Evolutionary conservation across 1,140 invertebrate genomes (phyloP), one percentile per base, ranked within the genome.

Genomic region (Amphibalanus amphitrite): DNA sequence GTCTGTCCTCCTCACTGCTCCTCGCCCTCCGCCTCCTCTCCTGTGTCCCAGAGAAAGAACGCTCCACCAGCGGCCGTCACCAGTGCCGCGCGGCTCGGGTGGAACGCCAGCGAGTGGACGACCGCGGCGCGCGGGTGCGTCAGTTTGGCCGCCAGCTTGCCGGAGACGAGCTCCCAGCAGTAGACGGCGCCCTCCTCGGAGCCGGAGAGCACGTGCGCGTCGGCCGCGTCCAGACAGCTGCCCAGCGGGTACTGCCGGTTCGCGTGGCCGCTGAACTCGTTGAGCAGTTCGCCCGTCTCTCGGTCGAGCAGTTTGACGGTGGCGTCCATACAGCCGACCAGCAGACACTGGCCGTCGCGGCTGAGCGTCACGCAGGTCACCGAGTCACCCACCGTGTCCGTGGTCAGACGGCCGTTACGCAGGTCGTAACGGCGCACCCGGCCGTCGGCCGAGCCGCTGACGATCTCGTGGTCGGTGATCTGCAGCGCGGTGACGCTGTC

Each of bases 371-470:
- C 85, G 77, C 85, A 89, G 0, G 88, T 89, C 0, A 94, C 83
- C 26, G 90, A 83, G 75, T 88, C 87, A 74, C 92, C 93, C 75
- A 96, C 84, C 80, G 88, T 90, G 82, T 98, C 94, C n/a, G 86
- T 84, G 73, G 85, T 84, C 76, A 96, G 82, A 80, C 89, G 84
- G 0, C 93, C 94, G 74, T 88, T 86, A 59, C 96, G 82, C 33
- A 99, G 84, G 82, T 98, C 96, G 80, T 98, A 98, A 75, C 89
- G 82, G 28, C 95, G 82, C 15, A 94, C 84, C 78, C 87, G 88
- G 69, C 89, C 87, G 81, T 99, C 96, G n/a, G 94, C 85, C 15
- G 93, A 97, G 28, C 88, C 88, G 0, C 91, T 88, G 68, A 97
- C 81, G 76, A 99, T 93, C 85, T 96, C 91, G 82, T 95, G 86